Conservation (phyloP, 1,140 invertebrate species). For the Battus philenor region DNA sequence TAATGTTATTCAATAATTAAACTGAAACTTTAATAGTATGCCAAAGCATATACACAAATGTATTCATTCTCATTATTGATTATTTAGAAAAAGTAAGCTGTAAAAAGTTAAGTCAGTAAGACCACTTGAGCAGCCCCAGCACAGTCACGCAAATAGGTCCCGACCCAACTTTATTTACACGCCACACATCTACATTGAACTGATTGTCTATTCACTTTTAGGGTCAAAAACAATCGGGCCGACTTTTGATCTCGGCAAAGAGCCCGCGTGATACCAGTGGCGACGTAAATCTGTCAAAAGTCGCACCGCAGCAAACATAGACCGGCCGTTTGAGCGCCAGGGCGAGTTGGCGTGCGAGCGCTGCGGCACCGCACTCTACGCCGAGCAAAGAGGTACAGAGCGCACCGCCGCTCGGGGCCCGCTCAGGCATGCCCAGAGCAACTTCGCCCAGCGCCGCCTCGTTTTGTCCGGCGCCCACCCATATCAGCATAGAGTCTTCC, state of each 20-base stretch:
- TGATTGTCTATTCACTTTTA: no score
- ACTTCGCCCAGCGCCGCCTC: conserved; percentile 26
- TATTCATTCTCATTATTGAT: no score
- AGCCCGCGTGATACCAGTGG: conserved; percentile 31
- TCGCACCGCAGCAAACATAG: conserved; percentile 25
- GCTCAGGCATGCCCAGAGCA: conserved; percentile 28
- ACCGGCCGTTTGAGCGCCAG: conserved; percentile 21
- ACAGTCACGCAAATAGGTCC: no score
- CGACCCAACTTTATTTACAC: no score
- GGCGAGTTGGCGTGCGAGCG: conserved; percentile 25
- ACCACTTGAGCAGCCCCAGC: no score
- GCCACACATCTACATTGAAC: no score
- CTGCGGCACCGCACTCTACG: conserved; percentile 18
- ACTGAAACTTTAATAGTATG: no score
- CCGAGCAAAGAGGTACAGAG: conserved; percentile 22
- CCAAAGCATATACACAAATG: no score
- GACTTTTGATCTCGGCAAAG: conserved; percentile 23
- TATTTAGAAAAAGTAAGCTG: no score
- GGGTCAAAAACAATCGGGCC: conserved; percentile 24
- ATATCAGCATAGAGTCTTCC: conserved; percentile 29
- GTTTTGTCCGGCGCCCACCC: conserved; percentile 30
- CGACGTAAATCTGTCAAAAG: conserved; percentile 30
- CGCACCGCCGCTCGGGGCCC: conserved; percentile 15
- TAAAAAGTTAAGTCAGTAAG: no score
- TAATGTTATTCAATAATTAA: no score